These are phyloP conservation scores for Resseliella maxima DNA, from an alignment of 2,888 invertebrate genomes.

Conservation along the genomic window DNA sequence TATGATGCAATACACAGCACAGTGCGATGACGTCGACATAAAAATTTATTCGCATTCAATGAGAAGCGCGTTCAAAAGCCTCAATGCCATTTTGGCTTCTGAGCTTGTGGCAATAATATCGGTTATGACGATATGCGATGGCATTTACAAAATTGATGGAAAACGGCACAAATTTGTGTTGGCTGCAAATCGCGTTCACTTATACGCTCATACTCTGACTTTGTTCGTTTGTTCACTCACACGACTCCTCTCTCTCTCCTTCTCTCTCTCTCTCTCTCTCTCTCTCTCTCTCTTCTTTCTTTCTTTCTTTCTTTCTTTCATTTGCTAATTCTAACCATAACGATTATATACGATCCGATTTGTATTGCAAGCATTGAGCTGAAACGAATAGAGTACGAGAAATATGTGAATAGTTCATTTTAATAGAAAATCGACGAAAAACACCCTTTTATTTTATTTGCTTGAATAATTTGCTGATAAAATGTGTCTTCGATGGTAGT, in stretches of 20 bases:
- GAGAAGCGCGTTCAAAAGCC: neutral
- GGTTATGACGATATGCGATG: slow-evolving; percentile 51
- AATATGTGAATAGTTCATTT: slow-evolving; percentile 54
- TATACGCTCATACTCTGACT: neutral
- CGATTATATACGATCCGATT: neutral
- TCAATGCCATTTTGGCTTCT: neutral
- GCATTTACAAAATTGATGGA: slow-evolving; percentile 17
- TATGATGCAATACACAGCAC: too few species aligned
- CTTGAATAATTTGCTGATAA: slow-evolving; percentile 48
- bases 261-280: too few species aligned
- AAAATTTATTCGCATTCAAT: slow-evolving; percentile 28
- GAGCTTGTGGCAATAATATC: slow-evolving; percentile 37
- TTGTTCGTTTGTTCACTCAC: too few species aligned
- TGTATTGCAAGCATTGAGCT: neutral
- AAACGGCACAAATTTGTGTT: slow-evolving; percentile 20
- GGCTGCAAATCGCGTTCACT: neutral
- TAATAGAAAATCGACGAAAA: slow-evolving; percentile 53
- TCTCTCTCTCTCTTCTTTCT: too few species aligned
- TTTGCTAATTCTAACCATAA: too few species aligned
- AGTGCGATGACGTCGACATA: neutral
- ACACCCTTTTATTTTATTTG: slow-evolving; percentile 46
- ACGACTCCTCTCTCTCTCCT: too few species aligned
- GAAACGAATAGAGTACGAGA: neutral
- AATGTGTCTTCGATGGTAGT: slow-evolving; percentile 19
- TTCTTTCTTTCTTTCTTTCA: too few species aligned